Conservation (phyloP, 1,140 invertebrate genomes). For the Argopecten irradians region DNA sequence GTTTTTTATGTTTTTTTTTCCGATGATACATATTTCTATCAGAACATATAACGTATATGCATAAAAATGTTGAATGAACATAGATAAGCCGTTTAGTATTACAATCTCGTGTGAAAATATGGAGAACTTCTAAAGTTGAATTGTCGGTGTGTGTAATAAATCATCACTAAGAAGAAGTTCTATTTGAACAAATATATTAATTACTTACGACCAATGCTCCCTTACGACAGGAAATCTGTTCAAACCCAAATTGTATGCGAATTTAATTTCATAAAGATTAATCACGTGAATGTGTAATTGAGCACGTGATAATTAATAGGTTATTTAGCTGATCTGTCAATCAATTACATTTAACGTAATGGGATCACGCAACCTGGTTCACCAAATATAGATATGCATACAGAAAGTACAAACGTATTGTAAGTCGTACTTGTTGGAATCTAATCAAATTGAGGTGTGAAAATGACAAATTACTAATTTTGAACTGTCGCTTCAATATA, state of each 20-base stretch:
- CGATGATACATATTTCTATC: no score
- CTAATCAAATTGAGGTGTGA: background rate
- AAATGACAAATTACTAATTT: slow-evolving; percentile 5
- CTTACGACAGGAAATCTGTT: background rate
- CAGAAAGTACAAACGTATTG: background rate
- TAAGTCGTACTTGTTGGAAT: background rate
- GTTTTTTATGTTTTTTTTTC: no score
- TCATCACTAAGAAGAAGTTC: background rate
- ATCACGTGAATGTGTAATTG: background rate
- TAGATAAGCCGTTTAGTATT: background rate
- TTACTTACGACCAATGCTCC: background rate
- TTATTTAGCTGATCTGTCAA: slow-evolving; percentile 7
- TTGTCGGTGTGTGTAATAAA: background rate
- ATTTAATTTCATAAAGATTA: background rate
- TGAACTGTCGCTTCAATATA: background rate
- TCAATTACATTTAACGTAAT: background rate
- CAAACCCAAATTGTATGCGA: background rate
- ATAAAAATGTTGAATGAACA: background rate
- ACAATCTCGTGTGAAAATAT: background rate
- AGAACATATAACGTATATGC: no score
- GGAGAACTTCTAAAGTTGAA: background rate
- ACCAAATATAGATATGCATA: background rate
- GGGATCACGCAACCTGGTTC: background rate
- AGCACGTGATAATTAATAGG: slow-evolving; percentile 17
- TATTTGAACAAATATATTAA: slow-evolving; percentile 17